A percentile compares a stretch with the other conserved stretches of the same genome.
Evolutionary conservation across 2,113 vertebrate species (phyloP).

Genomic region (Hirundichthys speculiger): DNA sequence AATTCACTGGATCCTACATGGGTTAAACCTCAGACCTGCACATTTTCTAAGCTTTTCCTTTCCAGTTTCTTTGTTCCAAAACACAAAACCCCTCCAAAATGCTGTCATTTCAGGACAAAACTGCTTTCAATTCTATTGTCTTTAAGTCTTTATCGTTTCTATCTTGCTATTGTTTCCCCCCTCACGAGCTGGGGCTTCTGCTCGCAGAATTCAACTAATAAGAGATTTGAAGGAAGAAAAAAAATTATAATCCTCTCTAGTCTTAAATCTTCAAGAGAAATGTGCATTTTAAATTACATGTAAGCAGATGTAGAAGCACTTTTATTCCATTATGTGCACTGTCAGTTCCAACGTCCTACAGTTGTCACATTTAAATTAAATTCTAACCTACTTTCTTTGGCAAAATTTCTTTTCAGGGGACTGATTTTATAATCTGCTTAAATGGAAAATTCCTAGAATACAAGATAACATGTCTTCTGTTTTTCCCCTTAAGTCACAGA

Average conservation of each 20-base stretch:
- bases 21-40: slow-evolving; percentile 38
- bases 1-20: slow-evolving; percentile 17
- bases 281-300: slow-evolving; percentile 10
- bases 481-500: no score
- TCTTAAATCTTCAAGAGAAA: slow-evolving; percentile 5
- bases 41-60: slow-evolving; percentile 15
- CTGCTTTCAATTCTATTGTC: slow-evolving; percentile 17
- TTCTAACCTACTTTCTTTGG: background rate
- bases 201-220: background rate
- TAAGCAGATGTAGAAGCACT: slow-evolving; percentile 5
- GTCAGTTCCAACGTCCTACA: background rate
- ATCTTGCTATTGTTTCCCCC: slow-evolving; percentile 21
- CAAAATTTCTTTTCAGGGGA: background rate
- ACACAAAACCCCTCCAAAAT: slow-evolving; percentile 14
- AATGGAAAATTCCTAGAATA: no score
- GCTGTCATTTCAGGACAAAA: background rate
- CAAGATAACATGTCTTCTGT: no score
- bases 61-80: slow-evolving; percentile 9
- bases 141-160: slow-evolving; percentile 10
- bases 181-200: background rate
- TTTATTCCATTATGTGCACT: background rate
- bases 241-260: background rate
- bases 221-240: background rate
- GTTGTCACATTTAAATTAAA: background rate
- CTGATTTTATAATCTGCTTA: no score